phyloP scores from a whole-genome alignment of 92 coral and sea anemone genomes.

The Zoanthus sociatus region DNA sequence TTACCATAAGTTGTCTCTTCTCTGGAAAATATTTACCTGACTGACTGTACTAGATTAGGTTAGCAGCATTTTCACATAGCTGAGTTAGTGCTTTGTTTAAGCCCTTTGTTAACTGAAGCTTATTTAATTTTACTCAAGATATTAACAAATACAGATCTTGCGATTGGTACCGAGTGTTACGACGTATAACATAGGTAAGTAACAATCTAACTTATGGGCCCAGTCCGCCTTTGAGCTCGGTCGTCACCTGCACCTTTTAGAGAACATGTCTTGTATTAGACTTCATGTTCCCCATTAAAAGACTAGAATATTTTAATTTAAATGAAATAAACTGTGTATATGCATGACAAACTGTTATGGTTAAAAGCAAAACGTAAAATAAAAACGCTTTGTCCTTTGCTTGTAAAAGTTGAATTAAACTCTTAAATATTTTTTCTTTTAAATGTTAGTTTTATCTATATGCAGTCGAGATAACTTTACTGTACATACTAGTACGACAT shows the following conservation, averaged over 20 bases:
- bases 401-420: background rate
- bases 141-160: constrained; percentile 92
- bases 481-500: background rate
- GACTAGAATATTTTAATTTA: too few relatives aligned
- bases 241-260: background rate
- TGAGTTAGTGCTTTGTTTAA: constrained; percentile 23
- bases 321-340: too few relatives aligned
- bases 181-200: constrained; percentile 81
- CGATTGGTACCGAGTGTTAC: constrained; percentile 96
- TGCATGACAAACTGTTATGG: too few relatives aligned
- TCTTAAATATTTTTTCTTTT: background rate
- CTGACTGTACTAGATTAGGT: too few relatives aligned
- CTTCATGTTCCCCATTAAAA: too few relatives aligned
- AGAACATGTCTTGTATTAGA: background rate
- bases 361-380: background rate
- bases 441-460: too few relatives aligned
- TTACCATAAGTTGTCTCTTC: too few relatives aligned
- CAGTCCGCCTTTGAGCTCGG: background rate
- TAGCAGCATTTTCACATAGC: too few relatives aligned
- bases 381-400: background rate
- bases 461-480: too few relatives aligned
- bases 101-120: constrained; percentile 67
- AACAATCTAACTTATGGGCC: constrained; percentile 23
- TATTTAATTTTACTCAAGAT: constrained; percentile 94
- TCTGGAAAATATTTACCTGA: too few relatives aligned